Conservation (phyloP, 2,113 vertebrate genomes). For the Nymphicus hollandicus region DNA sequence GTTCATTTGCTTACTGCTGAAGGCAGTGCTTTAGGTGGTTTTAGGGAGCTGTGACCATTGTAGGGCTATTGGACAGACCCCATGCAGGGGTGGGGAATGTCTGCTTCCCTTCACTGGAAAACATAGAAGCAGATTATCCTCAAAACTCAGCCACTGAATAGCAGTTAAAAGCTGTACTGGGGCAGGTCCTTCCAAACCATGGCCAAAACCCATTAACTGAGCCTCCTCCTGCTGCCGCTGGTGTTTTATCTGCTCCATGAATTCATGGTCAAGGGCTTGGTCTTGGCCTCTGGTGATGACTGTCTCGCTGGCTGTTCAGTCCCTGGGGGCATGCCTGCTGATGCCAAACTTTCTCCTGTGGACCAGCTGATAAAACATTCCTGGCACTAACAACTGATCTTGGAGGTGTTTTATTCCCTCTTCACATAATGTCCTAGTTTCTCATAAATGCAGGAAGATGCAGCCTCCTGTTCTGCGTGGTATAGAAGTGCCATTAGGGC, state of each 20-base stretch:
- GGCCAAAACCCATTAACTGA: neutral
- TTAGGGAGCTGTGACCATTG: neutral
- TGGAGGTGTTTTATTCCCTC: neutral
- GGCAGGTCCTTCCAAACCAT: neutral
- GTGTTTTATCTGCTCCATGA: neutral
- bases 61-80: neutral
- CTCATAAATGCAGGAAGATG: conserved; percentile 36
- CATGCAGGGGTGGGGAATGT: neutral
- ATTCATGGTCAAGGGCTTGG: neutral
- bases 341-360: neutral
- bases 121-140: neutral
- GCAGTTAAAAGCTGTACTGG: neutral
- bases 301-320: neutral
- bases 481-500: conserved; percentile 51
- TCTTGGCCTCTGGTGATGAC: neutral
- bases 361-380: neutral
- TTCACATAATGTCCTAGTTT: conserved; percentile 32
- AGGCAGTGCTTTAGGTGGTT: neutral
- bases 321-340: neutral
- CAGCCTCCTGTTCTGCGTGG: neutral
- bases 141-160: neutral
- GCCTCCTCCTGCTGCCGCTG: neutral
- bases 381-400: neutral
- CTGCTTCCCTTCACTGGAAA: neutral
- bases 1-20: neutral